Evolutionary conservation across 2,797 vertebrate genomes (phyloP).

Genomic region (Mycteria americana): DNA sequence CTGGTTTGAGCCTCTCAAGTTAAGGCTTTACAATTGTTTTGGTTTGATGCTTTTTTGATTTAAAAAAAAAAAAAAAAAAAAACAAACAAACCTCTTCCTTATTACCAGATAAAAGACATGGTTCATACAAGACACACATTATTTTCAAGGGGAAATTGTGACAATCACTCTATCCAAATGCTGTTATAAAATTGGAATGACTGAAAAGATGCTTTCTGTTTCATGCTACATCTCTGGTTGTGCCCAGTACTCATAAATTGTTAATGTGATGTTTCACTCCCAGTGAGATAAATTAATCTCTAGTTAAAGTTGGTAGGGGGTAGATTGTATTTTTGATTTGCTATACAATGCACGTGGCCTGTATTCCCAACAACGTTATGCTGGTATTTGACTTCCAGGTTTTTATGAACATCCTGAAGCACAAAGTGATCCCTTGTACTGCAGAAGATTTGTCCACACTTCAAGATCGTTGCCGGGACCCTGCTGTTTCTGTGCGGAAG

Average conservation of each 20-base stretch:
- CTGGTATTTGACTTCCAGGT: constrained; percentile 72
- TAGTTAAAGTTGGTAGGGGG: neutral
- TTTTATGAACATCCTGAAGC: constrained; percentile 84
- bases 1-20: neutral
- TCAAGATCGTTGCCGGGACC: constrained; percentile 88
- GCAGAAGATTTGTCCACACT: constrained; percentile 79
- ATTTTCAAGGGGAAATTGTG: neutral
- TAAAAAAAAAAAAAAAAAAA: neutral
- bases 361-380: neutral
- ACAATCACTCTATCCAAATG: neutral
- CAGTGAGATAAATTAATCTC: neutral
- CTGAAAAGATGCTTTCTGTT: neutral
- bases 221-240: neutral
- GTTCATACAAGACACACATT: rapidly evolving
- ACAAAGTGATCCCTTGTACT: constrained; percentile 71
- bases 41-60: neutral
- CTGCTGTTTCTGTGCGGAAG: constrained; percentile 89
- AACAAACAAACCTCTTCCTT: neutral
- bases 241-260: neutral
- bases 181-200: neutral
- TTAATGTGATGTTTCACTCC: rapidly evolving
- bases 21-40: neutral
- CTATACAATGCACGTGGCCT: rapidly evolving
- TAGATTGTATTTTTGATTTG: neutral
- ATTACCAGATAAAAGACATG: neutral